phyloP scores from a whole-genome alignment of 2,888 invertebrate species.

The Pollenia angustigena region DNA sequence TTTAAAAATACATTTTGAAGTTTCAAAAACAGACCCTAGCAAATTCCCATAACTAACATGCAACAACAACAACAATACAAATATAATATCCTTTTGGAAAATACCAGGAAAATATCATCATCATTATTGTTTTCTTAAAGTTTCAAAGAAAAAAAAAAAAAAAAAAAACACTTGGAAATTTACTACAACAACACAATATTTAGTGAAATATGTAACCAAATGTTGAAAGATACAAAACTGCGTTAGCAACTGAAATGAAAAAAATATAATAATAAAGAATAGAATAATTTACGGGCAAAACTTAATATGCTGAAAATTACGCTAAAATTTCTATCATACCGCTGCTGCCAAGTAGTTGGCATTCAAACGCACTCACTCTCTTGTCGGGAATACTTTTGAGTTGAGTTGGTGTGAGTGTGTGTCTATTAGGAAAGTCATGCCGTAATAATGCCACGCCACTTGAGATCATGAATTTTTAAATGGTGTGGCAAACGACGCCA shows the following conservation, averaged over 20 bases:
- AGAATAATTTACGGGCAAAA: constrained; percentile 63
- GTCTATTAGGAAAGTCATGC: constrained; percentile 25
- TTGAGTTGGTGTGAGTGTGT: too few species aligned
- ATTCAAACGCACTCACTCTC: neutral
- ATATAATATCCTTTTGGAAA: constrained; percentile 49
- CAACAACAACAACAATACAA: neutral
- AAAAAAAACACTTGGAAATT: constrained; percentile 65
- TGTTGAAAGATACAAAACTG: constrained; percentile 55
- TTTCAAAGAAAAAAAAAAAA: constrained; percentile 29
- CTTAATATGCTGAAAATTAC: constrained; percentile 72
- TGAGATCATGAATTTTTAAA: constrained; percentile 81
- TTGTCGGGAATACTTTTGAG: constrained; percentile 14
- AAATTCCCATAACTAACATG: constrained; percentile 22
- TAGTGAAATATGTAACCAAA: constrained; percentile 61
- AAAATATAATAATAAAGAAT: neutral
- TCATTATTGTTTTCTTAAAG: constrained; percentile 6
- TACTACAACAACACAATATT: constrained; percentile 15
- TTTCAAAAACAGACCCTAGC: neutral
- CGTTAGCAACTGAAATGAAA: constrained; percentile 24
- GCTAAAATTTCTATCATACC: constrained; percentile 23
- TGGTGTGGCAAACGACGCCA: constrained; percentile 73
- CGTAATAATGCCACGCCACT: constrained; percentile 74
- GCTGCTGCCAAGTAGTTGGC: constrained; percentile 59
- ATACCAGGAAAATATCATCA: constrained; percentile 36
- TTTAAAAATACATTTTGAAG: constrained; percentile 20